Evolutionary conservation across 2,113 vertebrate genomes (phyloP), one percentile per base, ranked within the genome.

Genomic region (Dicaeum eximium): DNA sequence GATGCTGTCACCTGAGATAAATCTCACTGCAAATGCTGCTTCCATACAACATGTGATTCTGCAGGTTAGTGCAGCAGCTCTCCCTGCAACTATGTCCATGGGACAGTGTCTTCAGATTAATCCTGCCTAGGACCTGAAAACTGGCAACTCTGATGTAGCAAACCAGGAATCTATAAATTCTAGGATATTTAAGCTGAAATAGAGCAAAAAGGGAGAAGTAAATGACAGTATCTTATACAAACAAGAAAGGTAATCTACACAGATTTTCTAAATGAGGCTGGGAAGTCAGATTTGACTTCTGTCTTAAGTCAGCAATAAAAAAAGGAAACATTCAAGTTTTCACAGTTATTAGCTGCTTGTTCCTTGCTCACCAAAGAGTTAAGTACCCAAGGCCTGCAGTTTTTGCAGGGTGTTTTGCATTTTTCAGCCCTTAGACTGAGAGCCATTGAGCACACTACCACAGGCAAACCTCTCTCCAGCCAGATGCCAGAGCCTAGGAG

Each of bases 11-110:
- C 37, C 74, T 18, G 53, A 79, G 33, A 15, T 13, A 47, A 35
- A 73, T 45, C 42, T 40, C 66, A 28, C 19, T 11, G 10, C 40
- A 60, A 60, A 19, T 2, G 42, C 22, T 35, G 37, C 48, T 37
- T 6, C 1, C 15, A 3, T 2, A 13, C 19, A 45, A 8, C 31
- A 18, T 0, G 0, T 13, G 35, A 37, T 60, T 45, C 42, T 57
- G n/a, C 22, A 51, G 20, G 44, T 16, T 44, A 70, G 38, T 9
- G 8, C 44, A 50, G 48, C 33, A 35, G 17, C 33, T 51, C 45
- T 75, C 44, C 15, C n/a, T 37, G 18, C 7, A 78, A 72, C 7
- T 1, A 9, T 24, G 25, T 27, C 50, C 28, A 20, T 60, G 65
- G 54, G 40, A 54, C 62, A 22, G 23, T 23, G 40, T 47, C 75